phyloP scores from a whole-genome alignment of 64 coral and sea anemone genomes.

The Montipora foliosa region DNA sequence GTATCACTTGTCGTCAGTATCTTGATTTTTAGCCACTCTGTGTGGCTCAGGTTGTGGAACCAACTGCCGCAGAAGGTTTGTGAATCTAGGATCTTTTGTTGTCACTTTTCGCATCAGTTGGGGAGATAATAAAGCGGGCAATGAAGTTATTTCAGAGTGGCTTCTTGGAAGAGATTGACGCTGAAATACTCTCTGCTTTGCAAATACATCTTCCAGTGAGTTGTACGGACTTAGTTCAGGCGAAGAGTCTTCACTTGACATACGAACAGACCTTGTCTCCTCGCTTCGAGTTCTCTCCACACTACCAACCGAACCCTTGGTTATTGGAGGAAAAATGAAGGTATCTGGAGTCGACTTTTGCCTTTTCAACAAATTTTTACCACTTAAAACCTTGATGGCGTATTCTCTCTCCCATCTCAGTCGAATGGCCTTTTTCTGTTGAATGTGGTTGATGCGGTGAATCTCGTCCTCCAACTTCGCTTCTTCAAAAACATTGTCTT shows the following conservation, averaged over 20 bases:
- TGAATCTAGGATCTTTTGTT: slow-evolving; percentile 34
- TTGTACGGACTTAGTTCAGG: background rate
- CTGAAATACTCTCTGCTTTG: background rate
- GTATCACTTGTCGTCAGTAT: too few species aligned
- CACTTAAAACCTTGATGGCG: background rate
- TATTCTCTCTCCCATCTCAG: slow-evolving; percentile 21
- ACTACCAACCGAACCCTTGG: background rate
- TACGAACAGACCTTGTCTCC: background rate
- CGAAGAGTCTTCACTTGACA: background rate
- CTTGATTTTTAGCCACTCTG: background rate
- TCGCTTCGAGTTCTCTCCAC: background rate
- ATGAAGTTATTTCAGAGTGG: background rate
- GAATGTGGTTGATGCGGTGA: background rate
- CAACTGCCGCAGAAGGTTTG: slow-evolving; percentile 6
- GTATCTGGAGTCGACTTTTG: background rate
- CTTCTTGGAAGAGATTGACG: background rate
- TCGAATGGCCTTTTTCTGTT: slow-evolving; percentile 14
- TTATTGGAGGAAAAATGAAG: slow-evolving; percentile 5
- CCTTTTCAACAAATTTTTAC: background rate
- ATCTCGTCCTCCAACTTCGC: background rate
- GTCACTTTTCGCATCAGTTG: background rate
- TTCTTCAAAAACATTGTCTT: slow-evolving; percentile 42
- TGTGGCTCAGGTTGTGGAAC: background rate
- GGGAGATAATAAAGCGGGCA: slow-evolving; percentile 28
- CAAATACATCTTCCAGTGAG: background rate